Evolutionary conservation across 2,113 vertebrate genomes (phyloP).

Genomic region (Melanerpes formicivorus): DNA sequence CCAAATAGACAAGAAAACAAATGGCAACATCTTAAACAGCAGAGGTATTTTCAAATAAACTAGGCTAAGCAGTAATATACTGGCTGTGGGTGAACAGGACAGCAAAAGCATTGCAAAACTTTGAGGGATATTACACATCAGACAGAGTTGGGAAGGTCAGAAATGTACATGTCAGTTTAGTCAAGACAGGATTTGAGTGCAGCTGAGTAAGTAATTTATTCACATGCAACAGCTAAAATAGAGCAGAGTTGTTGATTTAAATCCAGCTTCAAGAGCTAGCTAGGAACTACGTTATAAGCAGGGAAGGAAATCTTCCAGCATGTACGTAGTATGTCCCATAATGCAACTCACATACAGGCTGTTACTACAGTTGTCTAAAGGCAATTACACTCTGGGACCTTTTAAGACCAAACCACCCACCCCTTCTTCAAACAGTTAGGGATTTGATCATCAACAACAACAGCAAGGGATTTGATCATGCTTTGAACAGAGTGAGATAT

Average conservation of each 20-base stretch:
- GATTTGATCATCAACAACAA: neutral
- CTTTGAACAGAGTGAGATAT: neutral
- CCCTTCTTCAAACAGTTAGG: neutral
- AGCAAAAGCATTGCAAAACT: neutral
- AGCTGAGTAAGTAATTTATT: neutral
- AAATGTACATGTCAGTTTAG: neutral
- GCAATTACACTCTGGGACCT: neutral
- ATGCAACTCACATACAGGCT: neutral
- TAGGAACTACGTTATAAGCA: neutral
- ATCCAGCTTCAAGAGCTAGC: neutral
- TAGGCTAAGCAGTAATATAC: neutral
- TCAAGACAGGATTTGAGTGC: neutral
- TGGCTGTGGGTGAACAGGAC: neutral
- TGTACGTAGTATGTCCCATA: rapidly evolving
- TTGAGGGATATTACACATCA: neutral
- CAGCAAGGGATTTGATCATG: neutral
- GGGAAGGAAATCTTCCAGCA: neutral
- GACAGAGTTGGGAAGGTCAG: neutral
- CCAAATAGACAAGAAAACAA: neutral
- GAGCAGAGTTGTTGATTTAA: neutral
- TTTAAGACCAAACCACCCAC: neutral
- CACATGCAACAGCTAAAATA: neutral
- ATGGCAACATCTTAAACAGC: neutral
- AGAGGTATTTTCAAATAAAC: neutral
- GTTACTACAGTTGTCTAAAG: neutral